These are phyloP conservation scores for Callimorpha dominula DNA, from an alignment of 2,888 invertebrate genomes.

Conservation along the genomic window DNA sequence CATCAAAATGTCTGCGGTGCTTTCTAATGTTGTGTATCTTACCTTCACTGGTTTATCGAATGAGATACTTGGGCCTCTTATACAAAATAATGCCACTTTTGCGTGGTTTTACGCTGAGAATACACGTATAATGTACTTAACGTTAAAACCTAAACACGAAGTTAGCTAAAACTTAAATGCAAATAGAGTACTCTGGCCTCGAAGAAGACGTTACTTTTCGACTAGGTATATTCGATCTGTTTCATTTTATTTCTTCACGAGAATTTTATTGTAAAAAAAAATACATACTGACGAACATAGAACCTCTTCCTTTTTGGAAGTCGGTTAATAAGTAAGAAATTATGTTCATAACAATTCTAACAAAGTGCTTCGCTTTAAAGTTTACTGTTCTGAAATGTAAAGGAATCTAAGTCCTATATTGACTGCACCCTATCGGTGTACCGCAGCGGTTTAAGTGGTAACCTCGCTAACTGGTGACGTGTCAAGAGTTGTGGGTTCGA, in stretches of 20 bases:
- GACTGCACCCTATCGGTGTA: background rate
- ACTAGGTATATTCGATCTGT: background rate
- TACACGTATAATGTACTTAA: background rate
- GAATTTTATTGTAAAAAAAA: too few relatives aligned
- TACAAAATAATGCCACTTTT: background rate
- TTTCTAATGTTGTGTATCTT: constrained; percentile 3
- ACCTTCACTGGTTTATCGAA: constrained; percentile 3
- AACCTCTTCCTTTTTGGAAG: too few relatives aligned
- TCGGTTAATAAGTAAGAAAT: too few relatives aligned
- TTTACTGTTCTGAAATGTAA: background rate
- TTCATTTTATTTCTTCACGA: background rate
- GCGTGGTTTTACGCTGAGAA: background rate
- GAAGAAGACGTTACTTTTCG: too few relatives aligned
- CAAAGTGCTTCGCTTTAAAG: too few relatives aligned
- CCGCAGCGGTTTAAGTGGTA: background rate
- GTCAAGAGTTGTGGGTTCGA: background rate
- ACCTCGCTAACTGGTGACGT: background rate
- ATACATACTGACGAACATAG: too few relatives aligned
- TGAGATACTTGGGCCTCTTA: background rate
- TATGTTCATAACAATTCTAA: too few relatives aligned
- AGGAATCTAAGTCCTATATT: background rate
- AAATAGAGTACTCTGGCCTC: background rate
- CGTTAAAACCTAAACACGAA: background rate
- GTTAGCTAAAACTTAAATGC: background rate
- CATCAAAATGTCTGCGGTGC: background rate